phyloP scores from a whole-genome alignment of 1,140 invertebrate species.

The Apolygus lucorum region DNA sequence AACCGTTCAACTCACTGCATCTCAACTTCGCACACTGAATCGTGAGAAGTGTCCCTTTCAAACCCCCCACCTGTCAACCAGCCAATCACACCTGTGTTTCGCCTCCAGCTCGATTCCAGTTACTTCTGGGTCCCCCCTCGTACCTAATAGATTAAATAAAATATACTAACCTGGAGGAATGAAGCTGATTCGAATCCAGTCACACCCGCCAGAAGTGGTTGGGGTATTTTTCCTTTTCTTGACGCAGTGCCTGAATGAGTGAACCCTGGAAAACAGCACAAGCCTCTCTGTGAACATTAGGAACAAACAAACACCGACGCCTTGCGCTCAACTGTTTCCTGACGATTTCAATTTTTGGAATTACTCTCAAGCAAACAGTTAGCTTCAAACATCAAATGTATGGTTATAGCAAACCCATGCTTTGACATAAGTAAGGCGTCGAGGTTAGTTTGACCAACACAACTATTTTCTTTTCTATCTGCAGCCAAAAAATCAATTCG shows the following conservation, averaged over 20 bases:
- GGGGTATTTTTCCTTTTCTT: conserved; percentile 73
- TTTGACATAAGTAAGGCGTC: too few species aligned
- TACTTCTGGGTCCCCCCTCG: too few species aligned
- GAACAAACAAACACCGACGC: conserved; percentile 39
- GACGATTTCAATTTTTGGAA: not conserved
- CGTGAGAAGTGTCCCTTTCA: too few species aligned
- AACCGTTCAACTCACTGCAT: not conserved
- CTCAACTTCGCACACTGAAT: too few species aligned
- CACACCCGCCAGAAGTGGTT: conserved; percentile 69
- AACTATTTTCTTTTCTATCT: too few species aligned
- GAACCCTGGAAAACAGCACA: conserved; percentile 81
- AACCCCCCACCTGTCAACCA: too few species aligned
- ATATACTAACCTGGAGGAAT: conserved; percentile 9
- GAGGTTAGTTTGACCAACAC: too few species aligned
- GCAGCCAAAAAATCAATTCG: too few species aligned
- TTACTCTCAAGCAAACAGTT: not conserved
- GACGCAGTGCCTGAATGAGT: conserved; percentile 68
- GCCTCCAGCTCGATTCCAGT: too few species aligned
- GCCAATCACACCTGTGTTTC: too few species aligned
- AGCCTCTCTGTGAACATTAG: conserved; percentile 54
- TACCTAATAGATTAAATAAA: not conserved
- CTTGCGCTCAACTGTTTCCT: not conserved
- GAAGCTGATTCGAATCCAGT: conserved; percentile 39
- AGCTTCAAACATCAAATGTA: not conserved
- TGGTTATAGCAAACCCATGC: too few species aligned